Evolutionary conservation across 2,888 invertebrate species (phyloP).

Genomic region (Pimpla rufipes): DNA sequence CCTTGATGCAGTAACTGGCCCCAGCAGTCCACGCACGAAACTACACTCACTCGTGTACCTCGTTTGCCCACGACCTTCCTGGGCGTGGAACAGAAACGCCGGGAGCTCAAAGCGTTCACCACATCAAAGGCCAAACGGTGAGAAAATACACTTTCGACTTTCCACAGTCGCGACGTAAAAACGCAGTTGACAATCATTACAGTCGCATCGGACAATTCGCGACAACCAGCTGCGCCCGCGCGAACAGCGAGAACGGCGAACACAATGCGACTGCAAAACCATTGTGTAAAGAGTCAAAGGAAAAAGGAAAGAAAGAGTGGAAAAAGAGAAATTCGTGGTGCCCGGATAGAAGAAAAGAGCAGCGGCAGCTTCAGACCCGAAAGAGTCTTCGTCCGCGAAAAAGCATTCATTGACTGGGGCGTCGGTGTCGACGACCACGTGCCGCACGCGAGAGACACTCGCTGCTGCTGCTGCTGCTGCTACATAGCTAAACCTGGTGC

Average conservation of each 20-base stretch:
- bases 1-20: background rate
- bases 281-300: slow-evolving; percentile 1
- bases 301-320: background rate
- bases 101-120: background rate
- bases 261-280: background rate
- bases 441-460: slow-evolving; percentile 35
- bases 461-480: no score
- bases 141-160: slow-evolving; percentile 12
- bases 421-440: slow-evolving; percentile 46
- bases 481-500: slow-evolving; percentile 13
- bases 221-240: background rate
- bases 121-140: slow-evolving; percentile 19
- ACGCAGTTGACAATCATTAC: background rate
- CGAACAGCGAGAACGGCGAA: background rate
- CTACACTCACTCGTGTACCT: slow-evolving; percentile 18
- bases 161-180: background rate
- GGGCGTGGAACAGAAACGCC: slow-evolving; percentile 40
- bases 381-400: slow-evolving; percentile 43
- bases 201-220: background rate
- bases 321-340: background rate
- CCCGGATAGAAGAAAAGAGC: background rate
- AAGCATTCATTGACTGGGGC: slow-evolving; percentile 52
- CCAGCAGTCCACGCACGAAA: background rate
- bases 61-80: slow-evolving; percentile 33
- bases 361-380: slow-evolving; percentile 42